Percentiles rank a stretch among this genome's conserved stretches.
These are phyloP conservation scores for Morpho helenor DNA, from an alignment of 2,888 invertebrate genomes.

Conservation along the genomic window DNA sequence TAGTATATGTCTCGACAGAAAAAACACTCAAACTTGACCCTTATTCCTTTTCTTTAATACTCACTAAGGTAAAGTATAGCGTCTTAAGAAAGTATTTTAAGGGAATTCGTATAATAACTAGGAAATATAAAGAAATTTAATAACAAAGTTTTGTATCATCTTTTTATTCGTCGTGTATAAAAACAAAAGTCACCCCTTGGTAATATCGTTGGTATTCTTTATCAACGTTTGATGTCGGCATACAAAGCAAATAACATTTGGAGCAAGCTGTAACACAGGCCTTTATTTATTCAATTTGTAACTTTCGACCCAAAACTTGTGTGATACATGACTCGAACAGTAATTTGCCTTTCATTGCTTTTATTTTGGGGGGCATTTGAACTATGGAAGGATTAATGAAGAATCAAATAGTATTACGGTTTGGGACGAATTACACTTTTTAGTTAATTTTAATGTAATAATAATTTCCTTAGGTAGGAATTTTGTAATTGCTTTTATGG, in stretches of 20 bases:
- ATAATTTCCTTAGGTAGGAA: no score
- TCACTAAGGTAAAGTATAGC: no score
- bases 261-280: conserved; percentile 36
- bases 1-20: no score
- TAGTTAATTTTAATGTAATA: no score
- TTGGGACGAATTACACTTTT: no score
- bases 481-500: no score
- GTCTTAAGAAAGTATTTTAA: no score
- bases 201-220: conserved; percentile 4
- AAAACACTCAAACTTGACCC: no score
- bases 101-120: no score
- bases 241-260: conserved; percentile 26
- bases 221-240: conserved; percentile 4
- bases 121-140: no score
- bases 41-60: no score
- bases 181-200: conserved; percentile 4
- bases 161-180: background rate
- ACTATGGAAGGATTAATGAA: background rate
- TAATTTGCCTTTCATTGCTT: conserved; percentile 74
- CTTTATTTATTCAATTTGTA: conserved; percentile 67
- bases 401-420: background rate
- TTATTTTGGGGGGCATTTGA: conserved; percentile 13
- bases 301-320: conserved; percentile 71
- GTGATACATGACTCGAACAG: conserved; percentile 71
- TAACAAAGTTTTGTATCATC: no score